Base-by-base conservation (phyloP, 2,888 invertebrate species). In the Podabrus alpinus region DNA sequence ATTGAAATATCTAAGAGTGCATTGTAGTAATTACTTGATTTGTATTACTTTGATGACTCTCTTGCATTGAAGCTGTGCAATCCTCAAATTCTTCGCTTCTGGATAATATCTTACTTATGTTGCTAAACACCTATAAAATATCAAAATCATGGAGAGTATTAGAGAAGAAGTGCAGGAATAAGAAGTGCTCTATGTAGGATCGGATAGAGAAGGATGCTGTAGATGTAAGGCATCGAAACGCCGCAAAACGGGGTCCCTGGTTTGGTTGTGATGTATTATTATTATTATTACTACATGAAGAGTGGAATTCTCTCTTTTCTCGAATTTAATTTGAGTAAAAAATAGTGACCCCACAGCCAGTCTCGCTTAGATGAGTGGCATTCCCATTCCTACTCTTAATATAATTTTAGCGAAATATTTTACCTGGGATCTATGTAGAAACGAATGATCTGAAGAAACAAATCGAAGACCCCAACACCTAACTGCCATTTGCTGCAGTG, bases 101-200 rank as follows among this genome's bases (percentile, higher is more conserved):
- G 0, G 97, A 97, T 71, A 98, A 89, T 76, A 98, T 98, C 89
- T 97, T 96, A 84, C 97, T 97, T 82, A 98, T 97, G 85, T 97
- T 97, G 84, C 95, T 97, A 87, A 98, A 98, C 10, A 98, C 97
- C 82, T 82, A 68, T 3, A 64, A 7, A 59, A 59, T n/a, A 19
- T 9, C 7, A 45, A 45, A 45, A n/a, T 45, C n/a, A n/a, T 9
- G n/a, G 7, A 2, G 19, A 64, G 9, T 9, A 62, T 62, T 62
- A 19, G 16, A 61, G 15, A 60, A 15, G 9, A 60, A 60, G 4
- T 13, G 15, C n/a, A 59, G 9, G n/a, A n/a, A n/a, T n/a, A n/a
- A n/a, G n/a, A n/a, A n/a, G n/a, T n/a, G n/a, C n/a, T n/a, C n/a
- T n/a, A n/a, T n/a, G n/a, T n/a, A n/a, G n/a, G n/a, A n/a, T n/a